A percentile compares a stretch with the other conserved stretches of the same genome.
Conservation (phyloP, 2,797 vertebrate genomes). For the Brachyrhaphis roseni region DNA sequence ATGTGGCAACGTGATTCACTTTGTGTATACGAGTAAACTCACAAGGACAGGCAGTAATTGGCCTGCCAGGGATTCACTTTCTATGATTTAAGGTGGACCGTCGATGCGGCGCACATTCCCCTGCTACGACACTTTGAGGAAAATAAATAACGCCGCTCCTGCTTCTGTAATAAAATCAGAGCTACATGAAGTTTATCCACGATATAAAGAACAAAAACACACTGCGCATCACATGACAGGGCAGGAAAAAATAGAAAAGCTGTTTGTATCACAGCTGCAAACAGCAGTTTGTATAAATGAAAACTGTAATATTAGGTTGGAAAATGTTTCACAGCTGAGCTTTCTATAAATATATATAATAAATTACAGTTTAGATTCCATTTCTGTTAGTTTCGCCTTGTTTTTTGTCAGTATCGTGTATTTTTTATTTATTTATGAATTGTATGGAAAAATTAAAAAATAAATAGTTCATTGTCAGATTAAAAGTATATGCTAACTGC, state of each 20-base stretch:
- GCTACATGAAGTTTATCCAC: slow-evolving; percentile 3
- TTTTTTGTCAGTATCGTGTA: too few species aligned
- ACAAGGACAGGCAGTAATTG: slow-evolving; percentile 61
- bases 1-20: slow-evolving; percentile 33
- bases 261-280: not conserved
- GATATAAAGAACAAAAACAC: not conserved
- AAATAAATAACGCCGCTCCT: slow-evolving; percentile 24
- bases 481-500: too few species aligned
- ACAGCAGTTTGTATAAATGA: not conserved
- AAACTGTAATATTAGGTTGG: not conserved
- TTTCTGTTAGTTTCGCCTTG: too few species aligned
- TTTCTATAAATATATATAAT: too few species aligned
- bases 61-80: slow-evolving; percentile 56
- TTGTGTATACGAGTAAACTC: slow-evolving; percentile 46
- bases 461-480: too few species aligned
- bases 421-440: too few species aligned
- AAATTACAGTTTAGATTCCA: too few species aligned
- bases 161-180: not conserved
- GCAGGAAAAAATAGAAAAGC: not conserved
- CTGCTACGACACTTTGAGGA: slow-evolving; percentile 19
- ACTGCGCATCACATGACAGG: not conserved
- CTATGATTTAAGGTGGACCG: slow-evolving; percentile 46
- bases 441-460: too few species aligned
- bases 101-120: slow-evolving; percentile 31
- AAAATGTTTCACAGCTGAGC: not conserved